Evolutionary conservation across 2,888 invertebrate genomes (phyloP), one percentile per base, ranked within the genome.

Genomic region (Craniophora ligustri): DNA sequence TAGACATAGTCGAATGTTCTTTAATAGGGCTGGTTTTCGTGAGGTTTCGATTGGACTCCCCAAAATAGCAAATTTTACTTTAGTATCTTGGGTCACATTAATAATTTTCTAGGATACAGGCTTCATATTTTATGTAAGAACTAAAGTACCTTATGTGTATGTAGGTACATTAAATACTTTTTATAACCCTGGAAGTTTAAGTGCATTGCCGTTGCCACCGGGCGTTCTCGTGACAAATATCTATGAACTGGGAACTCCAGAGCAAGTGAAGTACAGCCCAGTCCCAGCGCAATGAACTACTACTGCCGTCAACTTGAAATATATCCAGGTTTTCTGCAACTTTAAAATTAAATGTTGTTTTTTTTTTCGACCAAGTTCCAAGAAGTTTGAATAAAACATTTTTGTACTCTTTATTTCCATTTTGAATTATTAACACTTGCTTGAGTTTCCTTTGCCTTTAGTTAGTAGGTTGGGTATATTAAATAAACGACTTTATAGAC

Each of bases 331-430:
- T 47, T 66, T 45, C 49, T 45, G 14, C 42, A 53, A 63, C 56
- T 72, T 67, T 49, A 36, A 63, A 67, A 71, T 67, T 50, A 53
- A 67, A 67, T 71, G n/a, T n/a, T n/a, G n/a, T n/a, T n/a, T 31
- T 48, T 50, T 56, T 56, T 69, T 45, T 21, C 32, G 23, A 32
- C 38, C 34, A 42, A 45, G 46, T 64, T 48, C 30, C 41, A 60
- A 56, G 14, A 28, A 38, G 36, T 60, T 35, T 26, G 16, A 28
- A 32, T 36, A 21, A 38, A 38, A 26, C 3, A 18, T 19, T 47
- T 41, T 40, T 38, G 13, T 61, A 26, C n/a, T n/a, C n/a, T 39
- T 39, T 21, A 16, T n/a, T 6, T 3, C 2, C 0, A 1, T 6
- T 28, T 31, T 13, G 7, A 23, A 0, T 23, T 50, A 50, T 38